Percentiles rank a stretch among this genome's conserved stretches.
These are phyloP conservation scores for Phalanger gymnotis DNA, from an alignment of 2,797 vertebrate species.

Conservation along the genomic window DNA sequence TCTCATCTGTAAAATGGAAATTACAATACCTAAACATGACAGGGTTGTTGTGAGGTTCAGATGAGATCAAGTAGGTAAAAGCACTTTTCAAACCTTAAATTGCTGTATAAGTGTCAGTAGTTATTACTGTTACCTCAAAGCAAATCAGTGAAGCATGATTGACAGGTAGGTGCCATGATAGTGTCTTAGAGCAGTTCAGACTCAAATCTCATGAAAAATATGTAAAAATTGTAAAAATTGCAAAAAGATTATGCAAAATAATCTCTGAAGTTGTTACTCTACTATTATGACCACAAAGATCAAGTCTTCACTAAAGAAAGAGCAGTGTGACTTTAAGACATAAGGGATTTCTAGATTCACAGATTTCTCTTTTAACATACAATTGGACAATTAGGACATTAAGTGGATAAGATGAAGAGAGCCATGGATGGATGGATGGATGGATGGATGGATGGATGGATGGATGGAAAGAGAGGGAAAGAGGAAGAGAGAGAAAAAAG, in stretches of 20 bases:
- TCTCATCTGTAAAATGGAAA: background rate
- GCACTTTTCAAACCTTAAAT: background rate
- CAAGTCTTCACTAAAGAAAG: background rate
- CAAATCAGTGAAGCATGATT: background rate
- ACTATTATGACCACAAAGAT: background rate
- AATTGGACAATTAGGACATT: background rate
- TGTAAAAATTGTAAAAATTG: background rate
- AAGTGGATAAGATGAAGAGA: background rate
- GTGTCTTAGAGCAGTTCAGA: background rate
- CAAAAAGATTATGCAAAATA: background rate
- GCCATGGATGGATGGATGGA: background rate
- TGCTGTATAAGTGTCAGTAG: background rate
- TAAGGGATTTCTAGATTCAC: background rate
- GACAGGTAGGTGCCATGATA: background rate
- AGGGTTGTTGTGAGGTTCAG: background rate
- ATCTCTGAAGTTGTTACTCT: background rate
- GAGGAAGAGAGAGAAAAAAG: rapidly evolving
- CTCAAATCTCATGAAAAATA: background rate
- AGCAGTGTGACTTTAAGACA: background rate
- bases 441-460: background rate
- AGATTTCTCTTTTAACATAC: background rate
- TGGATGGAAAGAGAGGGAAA: background rate
- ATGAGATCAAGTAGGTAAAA: background rate
- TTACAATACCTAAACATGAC: background rate
- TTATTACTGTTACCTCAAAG: background rate